phyloP scores from a whole-genome alignment of 2,113 vertebrate genomes.

The Antechinus stuartii region DNA sequence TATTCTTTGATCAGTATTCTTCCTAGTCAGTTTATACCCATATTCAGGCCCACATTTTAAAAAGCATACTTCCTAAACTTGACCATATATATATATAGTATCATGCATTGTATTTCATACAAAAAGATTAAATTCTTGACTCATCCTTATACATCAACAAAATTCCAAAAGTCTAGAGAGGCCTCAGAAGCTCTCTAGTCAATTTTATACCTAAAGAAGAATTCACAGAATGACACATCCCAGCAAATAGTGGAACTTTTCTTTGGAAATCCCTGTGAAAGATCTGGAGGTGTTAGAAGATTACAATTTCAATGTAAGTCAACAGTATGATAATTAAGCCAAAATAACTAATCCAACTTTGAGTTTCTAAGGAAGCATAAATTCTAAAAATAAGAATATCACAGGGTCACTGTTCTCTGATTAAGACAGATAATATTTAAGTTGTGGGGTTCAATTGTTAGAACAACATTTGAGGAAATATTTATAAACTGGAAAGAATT shows the following conservation, averaged over 20 bases:
- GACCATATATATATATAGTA: not conserved
- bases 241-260: not conserved
- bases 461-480: not conserved
- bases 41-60: not conserved
- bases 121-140: too few species aligned
- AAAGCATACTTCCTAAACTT: not conserved
- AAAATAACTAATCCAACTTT: not conserved
- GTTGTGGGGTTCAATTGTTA: not conserved
- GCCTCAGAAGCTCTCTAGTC: not conserved
- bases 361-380: not conserved
- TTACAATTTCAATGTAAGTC: not conserved
- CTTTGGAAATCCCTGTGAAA: not conserved
- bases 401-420: not conserved
- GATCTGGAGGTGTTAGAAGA: not conserved
- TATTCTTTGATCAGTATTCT: not conserved
- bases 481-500: not conserved
- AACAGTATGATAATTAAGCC: not conserved
- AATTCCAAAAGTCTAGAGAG: not conserved
- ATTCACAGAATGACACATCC: not conserved
- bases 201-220: not conserved
- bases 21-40: not conserved
- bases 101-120: too few species aligned
- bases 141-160: too few species aligned
- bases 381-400: not conserved
- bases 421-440: not conserved